These are phyloP conservation scores for Odontamblyopus lacepedii DNA, from an alignment of 2,797 vertebrate genomes.

Conservation along the genomic window DNA sequence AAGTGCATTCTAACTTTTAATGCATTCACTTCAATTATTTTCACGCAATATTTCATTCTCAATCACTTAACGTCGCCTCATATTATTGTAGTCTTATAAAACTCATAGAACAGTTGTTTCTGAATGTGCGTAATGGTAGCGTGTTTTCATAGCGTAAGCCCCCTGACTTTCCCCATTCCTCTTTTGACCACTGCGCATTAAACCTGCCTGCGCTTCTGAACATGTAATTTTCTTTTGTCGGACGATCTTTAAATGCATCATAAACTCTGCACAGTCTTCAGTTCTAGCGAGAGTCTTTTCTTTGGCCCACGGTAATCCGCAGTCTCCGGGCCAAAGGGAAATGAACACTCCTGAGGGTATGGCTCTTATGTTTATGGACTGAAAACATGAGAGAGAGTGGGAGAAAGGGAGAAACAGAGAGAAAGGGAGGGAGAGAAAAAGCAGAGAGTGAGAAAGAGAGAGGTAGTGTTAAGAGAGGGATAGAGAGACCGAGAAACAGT, in stretches of 20 bases:
- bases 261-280: constrained; percentile 19
- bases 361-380: constrained; percentile 61
- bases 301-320: constrained; percentile 65
- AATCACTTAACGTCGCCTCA: too few relatives aligned
- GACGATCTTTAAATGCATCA: constrained; percentile 20
- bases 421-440: too few relatives aligned
- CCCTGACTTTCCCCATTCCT: background rate
- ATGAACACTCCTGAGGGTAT: constrained; percentile 48
- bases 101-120: background rate
- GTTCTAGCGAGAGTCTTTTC: constrained; percentile 61
- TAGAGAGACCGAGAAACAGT: too few relatives aligned
- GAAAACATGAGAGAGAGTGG: constrained; percentile 43
- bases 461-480: too few relatives aligned
- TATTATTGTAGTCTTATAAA: background rate
- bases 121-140: background rate
- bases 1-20: background rate
- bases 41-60: too few relatives aligned
- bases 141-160: background rate
- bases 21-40: background rate
- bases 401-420: background rate
- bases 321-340: constrained; percentile 56
- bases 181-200: background rate
- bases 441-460: too few relatives aligned
- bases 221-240: constrained; percentile 9
- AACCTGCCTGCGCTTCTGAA: background rate